Percentiles rank a stretch among this genome's conserved stretches.
These are phyloP conservation scores for Microcebus tavaratra DNA, from an alignment of 2,113 vertebrate species.

Conservation along the genomic window DNA sequence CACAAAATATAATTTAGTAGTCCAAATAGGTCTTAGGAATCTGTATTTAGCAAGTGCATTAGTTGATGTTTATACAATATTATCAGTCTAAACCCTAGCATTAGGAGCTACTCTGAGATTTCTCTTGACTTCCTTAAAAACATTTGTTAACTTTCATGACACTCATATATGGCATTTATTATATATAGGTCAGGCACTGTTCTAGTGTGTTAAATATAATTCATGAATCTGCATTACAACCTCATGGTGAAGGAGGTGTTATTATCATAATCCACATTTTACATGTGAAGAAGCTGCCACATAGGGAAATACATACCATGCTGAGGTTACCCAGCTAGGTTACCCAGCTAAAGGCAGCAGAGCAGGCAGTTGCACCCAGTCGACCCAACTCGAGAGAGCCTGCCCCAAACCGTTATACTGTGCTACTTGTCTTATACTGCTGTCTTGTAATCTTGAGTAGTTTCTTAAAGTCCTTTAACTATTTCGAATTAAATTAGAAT, in stretches of 20 bases:
- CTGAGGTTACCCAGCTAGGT: not conserved
- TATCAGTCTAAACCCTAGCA: not conserved
- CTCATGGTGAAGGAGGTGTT: not conserved
- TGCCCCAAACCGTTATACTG: not conserved
- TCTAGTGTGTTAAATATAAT: not conserved
- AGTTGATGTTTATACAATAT: not conserved
- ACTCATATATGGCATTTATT: not conserved
- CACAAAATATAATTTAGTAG: not conserved
- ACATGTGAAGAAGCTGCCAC: not conserved
- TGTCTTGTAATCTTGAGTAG: not conserved
- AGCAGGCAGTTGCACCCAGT: not conserved
- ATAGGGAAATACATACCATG: rapidly evolving
- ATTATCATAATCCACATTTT: not conserved
- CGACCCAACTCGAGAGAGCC: not conserved
- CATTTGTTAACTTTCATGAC: not conserved
- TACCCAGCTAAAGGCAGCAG: not conserved
- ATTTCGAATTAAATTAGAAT: not conserved
- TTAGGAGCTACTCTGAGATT: not conserved
- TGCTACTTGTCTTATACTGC: not conserved
- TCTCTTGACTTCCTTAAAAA: not conserved
- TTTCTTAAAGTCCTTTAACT: not conserved
- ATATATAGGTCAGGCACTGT: not conserved
- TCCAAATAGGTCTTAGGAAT: not conserved
- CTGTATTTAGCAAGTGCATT: not conserved
- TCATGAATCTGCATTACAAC: not conserved